Evolutionary conservation across 2,113 vertebrate species (phyloP).

Genomic region (Fukomys damarensis): DNA sequence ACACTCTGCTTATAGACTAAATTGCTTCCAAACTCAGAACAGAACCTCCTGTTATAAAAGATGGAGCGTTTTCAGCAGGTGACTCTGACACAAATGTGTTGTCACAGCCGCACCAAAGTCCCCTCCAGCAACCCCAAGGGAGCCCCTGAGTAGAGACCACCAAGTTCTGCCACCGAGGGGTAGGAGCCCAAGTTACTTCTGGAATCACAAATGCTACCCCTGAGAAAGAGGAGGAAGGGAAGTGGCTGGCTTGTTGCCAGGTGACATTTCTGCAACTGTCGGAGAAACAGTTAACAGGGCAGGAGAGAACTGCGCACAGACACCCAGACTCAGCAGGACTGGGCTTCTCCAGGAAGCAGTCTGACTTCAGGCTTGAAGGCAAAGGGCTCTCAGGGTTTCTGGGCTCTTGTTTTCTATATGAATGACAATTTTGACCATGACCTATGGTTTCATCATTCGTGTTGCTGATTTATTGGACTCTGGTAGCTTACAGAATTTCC

Average conservation of each 20-base stretch:
- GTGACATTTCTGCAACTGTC: fast-evolving
- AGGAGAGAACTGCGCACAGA: fast-evolving
- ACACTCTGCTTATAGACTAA: constrained; percentile 70
- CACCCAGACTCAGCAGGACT: fast-evolving
- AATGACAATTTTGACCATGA: background rate
- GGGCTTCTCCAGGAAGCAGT: background rate
- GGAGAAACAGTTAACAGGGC: background rate
- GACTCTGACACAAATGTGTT: constrained; percentile 84
- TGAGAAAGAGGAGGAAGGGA: background rate
- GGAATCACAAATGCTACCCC: background rate
- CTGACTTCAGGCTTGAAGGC: background rate
- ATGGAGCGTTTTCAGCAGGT: constrained; percentile 51
- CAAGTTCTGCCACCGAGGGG: background rate
- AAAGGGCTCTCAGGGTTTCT: background rate
- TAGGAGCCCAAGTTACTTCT: background rate
- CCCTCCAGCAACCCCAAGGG: background rate
- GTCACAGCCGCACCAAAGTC: constrained; percentile 58
- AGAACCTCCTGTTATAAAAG: constrained; percentile 80
- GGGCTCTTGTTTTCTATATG: background rate
- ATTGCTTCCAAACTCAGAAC: constrained; percentile 73
- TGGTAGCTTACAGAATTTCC: background rate
- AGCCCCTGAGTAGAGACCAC: background rate
- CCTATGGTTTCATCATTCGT: fast-evolving
- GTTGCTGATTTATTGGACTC: background rate
- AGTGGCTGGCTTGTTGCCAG: background rate